Evolutionary conservation across 2,797 vertebrate genomes (phyloP), one percentile per base, ranked within the genome.

Genomic region (Poeciliopsis turneri): DNA sequence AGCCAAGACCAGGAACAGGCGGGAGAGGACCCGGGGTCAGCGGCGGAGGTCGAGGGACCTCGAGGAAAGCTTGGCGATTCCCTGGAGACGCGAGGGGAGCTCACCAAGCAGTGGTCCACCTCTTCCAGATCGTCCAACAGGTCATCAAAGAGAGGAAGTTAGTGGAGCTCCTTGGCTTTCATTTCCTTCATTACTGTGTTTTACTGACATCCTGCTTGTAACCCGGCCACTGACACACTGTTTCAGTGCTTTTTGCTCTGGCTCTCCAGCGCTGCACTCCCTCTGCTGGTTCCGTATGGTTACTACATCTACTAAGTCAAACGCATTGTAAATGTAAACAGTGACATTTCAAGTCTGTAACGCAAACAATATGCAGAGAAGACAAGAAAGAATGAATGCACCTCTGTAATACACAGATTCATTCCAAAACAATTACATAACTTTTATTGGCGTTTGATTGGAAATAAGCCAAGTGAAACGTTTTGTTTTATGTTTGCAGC

Each of bases 71-170:
- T 86, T 1, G 94, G 92, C 0, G 97, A 97, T 33, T 86, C 95
- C 0, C 86, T 96, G 72, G 95, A 96, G 4, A 93, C 96, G 3
- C 89, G 94, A 45, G 96, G 96, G 46, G 96, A 96, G 0, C 97
- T 99, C 46, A 99, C 97, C 88, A 99, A 99, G 89, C 98, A 99
- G 77, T 99, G 98, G 98, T 99, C 98, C 2, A 98, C 98, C 0
- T 99, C 98, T 64, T 99, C 98, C 46, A 96, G 96, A 64, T 99
- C 98, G 4, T 99, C 98, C 0, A 95, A 97, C 46, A 86, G 92
- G 73, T 99, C 98, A 0, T 99, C 98, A 5, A 99, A 97, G 93
- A 95, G 98, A 90, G 98, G 98, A 94, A 97, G 98, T 99, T 90
- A 94, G 78, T 55, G 25, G 0, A 68, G 20, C 10, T 45, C 68